Evolutionary conservation across 2,797 vertebrate genomes (phyloP).

Genomic region (Acanthurus leucopareius): DNA sequence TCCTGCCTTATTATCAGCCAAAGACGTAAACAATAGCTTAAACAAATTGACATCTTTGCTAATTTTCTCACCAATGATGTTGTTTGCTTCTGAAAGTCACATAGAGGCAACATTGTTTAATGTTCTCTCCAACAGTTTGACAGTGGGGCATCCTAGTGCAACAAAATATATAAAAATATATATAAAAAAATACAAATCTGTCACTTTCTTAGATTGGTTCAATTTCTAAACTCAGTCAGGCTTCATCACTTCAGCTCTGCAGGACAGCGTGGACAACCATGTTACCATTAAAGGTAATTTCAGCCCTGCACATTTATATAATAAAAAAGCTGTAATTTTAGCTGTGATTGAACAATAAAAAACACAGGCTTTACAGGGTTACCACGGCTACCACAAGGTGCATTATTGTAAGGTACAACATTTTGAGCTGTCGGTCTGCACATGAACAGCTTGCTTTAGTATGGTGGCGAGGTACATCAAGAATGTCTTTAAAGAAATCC

Average conservation of each 20-base stretch:
- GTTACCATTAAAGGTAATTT: constrained; percentile 17
- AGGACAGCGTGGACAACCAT: constrained; percentile 8
- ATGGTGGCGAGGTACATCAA: constrained; percentile 41
- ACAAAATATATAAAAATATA: too few species aligned
- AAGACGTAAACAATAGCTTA: too few species aligned
- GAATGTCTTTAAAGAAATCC: constrained; percentile 38
- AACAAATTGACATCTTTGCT: too few species aligned
- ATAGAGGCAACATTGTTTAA: too few species aligned
- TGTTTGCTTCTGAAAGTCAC: too few species aligned
- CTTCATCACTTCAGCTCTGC: constrained; percentile 13
- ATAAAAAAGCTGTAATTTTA: not conserved
- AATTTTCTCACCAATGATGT: too few species aligned
- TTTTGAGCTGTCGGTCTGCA: constrained; percentile 44
- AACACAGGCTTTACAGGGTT: constrained; percentile 20
- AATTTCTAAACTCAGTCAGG: constrained; percentile 11
- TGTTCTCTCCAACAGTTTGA: too few species aligned
- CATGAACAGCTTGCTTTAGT: constrained; percentile 38
- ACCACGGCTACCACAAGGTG: constrained; percentile 16
- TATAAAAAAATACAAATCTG: constrained; percentile 13
- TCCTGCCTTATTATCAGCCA: too few species aligned
- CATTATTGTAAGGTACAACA: constrained; percentile 31
- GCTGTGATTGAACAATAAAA: constrained; percentile 14
- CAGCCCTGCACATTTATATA: constrained; percentile 21
- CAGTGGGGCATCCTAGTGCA: too few species aligned
- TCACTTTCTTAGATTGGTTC: not conserved